A percentile compares a stretch with the other conserved stretches of the same genome.
These are phyloP conservation scores for Cosmia pyralina DNA, from an alignment of 2,888 invertebrate species.

Conservation along the genomic window DNA sequence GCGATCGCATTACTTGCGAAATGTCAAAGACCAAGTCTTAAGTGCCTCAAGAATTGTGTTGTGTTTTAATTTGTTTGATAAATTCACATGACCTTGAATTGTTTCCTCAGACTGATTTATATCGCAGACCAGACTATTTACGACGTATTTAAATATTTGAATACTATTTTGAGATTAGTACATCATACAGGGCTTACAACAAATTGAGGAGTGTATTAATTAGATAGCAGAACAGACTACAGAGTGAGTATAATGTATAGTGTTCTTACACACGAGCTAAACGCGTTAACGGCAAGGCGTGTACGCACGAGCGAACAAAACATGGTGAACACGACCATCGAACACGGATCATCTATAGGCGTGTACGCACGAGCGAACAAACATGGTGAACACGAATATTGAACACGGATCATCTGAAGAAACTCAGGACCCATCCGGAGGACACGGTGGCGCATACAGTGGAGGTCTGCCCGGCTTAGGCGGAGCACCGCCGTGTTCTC, in stretches of 20 bases:
- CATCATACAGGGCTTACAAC: background rate
- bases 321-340: too few species aligned
- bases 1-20: background rate
- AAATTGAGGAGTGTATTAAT: background rate
- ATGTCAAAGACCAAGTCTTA: conserved; percentile 20
- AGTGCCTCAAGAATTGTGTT: conserved; percentile 10
- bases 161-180: conserved; percentile 23
- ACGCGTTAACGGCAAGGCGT: too few species aligned
- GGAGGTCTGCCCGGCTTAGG: too few species aligned
- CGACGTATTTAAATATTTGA: conserved; percentile 30
- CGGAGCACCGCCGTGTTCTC: too few species aligned
- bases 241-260: background rate
- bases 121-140: conserved; percentile 30
- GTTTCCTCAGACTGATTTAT: conserved; percentile 43
- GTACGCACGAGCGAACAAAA: too few species aligned
- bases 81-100: conserved; percentile 59
- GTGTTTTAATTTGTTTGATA: conserved; percentile 34
- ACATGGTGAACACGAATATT: too few species aligned
- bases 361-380: too few species aligned
- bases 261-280: too few species aligned
- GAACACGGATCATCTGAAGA: too few species aligned
- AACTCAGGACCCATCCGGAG: too few species aligned
- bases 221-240: background rate
- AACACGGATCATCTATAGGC: too few species aligned
- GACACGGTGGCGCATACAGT: too few species aligned